Evolutionary conservation across 2,888 invertebrate species (phyloP), one percentile per base, ranked within the genome.

Genomic region (Hydrotaea cyrtoneurina): DNA sequence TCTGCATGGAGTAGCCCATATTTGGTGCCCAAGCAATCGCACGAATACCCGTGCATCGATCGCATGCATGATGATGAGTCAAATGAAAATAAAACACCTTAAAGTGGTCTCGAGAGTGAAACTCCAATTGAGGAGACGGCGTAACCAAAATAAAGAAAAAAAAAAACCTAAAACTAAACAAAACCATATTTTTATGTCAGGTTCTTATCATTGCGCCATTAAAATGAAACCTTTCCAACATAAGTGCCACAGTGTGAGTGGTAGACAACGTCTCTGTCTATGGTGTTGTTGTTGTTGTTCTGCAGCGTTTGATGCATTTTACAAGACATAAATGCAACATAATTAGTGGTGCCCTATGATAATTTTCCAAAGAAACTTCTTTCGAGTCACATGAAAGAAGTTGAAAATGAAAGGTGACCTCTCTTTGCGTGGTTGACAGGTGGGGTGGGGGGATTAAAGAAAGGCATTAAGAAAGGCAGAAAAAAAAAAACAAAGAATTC

Each of bases 171-270:
- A 31, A 31, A 31, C 31, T 31, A 31, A 31, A 26, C 21, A 39
- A 64, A 2, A 17, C 43, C 43, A 43, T 66, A 19, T 69, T 77
- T 80, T 78, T 23, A 74, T 71, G 78, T 75, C 79, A 82, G 69
- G 76, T 82, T 85, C 79, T 85, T 85, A 82, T 82, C 82, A 31
- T 55, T 46, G 21, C 43, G 11, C 64, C 72, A 76, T 82, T 85
- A 64, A 77, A 64, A 11, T 23, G 69, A 39, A 76, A 23, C 78
- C 23, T 72, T 73, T 53, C 39, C 26, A 21, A 31, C 62, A 62
- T 13, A 62, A 15, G 31, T 21, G 31, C 15, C n/a, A n/a, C 62
- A 31, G 62, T 62, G 62, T 39, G 50, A 50, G 8, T 26, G n/a
- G 4, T 5, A 39, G 31, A 36, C 36, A 74, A 73, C 72, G 66